A percentile compares a stretch with the other conserved stretches of the same genome.
Conservation (phyloP, 1,140 invertebrate species). For the Drosophila trapezifrons region DNA sequence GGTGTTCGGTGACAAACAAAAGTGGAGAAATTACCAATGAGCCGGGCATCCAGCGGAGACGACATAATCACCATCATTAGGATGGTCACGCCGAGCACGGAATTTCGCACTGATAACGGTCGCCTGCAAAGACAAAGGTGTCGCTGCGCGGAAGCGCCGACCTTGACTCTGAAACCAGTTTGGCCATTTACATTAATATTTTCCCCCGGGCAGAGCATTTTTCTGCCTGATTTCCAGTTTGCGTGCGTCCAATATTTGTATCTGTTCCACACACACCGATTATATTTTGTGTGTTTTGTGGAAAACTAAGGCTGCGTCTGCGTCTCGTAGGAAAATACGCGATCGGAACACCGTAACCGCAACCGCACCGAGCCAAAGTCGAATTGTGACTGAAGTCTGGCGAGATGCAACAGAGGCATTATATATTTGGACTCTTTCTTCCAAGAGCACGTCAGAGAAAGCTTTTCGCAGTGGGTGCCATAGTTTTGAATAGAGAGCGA, state of each 20-base stretch:
- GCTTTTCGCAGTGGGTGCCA: constrained; percentile 28
- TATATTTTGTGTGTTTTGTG: constrained; percentile 4
- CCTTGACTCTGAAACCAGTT: constrained; percentile 81
- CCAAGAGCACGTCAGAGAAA: constrained; percentile 35
- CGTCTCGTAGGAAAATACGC: constrained; percentile 22
- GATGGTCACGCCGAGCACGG: constrained; percentile 22
- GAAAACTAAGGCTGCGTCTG: constrained; percentile 11
- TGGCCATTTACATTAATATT: constrained; percentile 66
- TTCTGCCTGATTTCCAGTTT: constrained; percentile 57
- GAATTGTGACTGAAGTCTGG: constrained; percentile 60
- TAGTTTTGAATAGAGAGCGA: not conserved
- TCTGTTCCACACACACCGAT: constrained; percentile 4
- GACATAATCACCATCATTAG: constrained; percentile 63
- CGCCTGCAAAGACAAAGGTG: constrained; percentile 2
- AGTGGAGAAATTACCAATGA: constrained; percentile 75
- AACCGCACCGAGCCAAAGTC: constrained; percentile 44
- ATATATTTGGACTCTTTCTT: constrained; percentile 52
- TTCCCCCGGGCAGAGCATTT: constrained; percentile 67
- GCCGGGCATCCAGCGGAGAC: constrained; percentile 57
- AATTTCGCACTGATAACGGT: constrained; percentile 57
- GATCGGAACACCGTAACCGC: constrained; percentile 5
- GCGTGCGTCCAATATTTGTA: constrained; percentile 21
- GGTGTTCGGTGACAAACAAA: constrained; percentile 58
- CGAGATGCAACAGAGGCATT: constrained; percentile 50
- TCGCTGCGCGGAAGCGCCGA: constrained; percentile 65